phyloP scores from a whole-genome alignment of 92 coral and sea anemone genomes.

The Meandrina meandrites region DNA sequence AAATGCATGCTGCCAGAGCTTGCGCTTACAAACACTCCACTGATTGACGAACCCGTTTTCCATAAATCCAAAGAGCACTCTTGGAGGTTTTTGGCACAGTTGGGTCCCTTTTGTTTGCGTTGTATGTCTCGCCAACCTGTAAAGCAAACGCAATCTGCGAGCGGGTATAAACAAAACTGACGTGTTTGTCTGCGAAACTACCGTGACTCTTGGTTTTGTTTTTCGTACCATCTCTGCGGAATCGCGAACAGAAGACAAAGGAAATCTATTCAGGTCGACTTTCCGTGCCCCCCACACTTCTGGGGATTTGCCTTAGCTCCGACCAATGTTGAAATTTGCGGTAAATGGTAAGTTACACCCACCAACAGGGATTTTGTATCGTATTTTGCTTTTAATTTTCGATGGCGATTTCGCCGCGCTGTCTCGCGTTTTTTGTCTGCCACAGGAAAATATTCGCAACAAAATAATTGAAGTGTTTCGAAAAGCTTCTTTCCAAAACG shows the following conservation, averaged over 20 bases:
- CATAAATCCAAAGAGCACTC: not conserved
- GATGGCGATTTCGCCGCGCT: not conserved
- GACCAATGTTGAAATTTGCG: conserved; percentile 64
- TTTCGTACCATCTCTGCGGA: not conserved
- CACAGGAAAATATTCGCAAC: not conserved
- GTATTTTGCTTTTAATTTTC: not conserved
- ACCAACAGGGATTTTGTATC: not conserved
- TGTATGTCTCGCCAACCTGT: not conserved
- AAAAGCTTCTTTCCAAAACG: not conserved
- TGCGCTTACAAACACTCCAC: not conserved
- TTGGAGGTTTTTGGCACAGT: conserved; percentile 3
- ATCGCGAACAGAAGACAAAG: not conserved
- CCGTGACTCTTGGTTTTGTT: not conserved
- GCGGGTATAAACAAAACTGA: conserved; percentile 3
- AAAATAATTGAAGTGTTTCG: not conserved
- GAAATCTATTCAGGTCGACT: not conserved
- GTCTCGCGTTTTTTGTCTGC: not conserved
- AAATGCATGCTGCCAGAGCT: not conserved
- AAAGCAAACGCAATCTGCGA: conserved; percentile 15
- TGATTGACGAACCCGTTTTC: not conserved
- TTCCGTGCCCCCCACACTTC: not conserved
- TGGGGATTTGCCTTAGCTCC: not conserved
- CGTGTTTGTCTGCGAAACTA: conserved; percentile 13
- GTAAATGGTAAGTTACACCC: conserved; percentile 51
- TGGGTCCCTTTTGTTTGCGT: not conserved